Conservation (phyloP, 2,888 invertebrate genomes). For the Neelides folsomi region DNA sequence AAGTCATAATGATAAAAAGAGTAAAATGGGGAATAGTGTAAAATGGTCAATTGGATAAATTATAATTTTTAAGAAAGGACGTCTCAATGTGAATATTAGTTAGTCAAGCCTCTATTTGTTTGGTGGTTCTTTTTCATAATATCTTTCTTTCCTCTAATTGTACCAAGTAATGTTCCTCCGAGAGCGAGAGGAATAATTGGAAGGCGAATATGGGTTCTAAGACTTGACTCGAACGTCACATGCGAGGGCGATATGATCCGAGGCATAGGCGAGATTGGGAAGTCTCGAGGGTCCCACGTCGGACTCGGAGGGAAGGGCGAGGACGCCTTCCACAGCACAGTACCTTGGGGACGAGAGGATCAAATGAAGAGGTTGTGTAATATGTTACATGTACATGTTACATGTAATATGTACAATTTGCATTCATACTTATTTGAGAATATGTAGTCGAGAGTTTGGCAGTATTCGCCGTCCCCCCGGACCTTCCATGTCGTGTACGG, state of each 20-base stretch:
- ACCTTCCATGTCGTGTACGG: constrained; percentile 63
- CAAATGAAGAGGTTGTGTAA: neutral
- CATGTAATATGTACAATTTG: neutral
- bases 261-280: constrained; percentile 56
- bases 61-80: too few species aligned
- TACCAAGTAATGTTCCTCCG: constrained; percentile 7
- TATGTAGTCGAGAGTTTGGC: constrained; percentile 62
- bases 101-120: too few species aligned
- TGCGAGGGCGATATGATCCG: constrained; percentile 61
- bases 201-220: constrained; percentile 1
- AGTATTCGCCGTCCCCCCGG: constrained; percentile 54
- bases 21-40: too few species aligned
- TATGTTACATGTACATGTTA: neutral
- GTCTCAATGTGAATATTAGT: too few species aligned
- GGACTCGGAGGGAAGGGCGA: constrained; percentile 50
- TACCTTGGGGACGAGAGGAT: constrained; percentile 31
- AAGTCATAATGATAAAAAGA: too few species aligned
- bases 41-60: too few species aligned
- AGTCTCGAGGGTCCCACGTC: constrained; percentile 54
- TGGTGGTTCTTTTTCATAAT: too few species aligned
- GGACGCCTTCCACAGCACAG: constrained; percentile 45
- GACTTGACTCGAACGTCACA: constrained; percentile 44
- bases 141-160: constrained; percentile 1
- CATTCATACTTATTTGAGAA: constrained; percentile 47
- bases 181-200: constrained; percentile 2